These are phyloP conservation scores for Polyommatus icarus DNA, from an alignment of 2,888 invertebrate species.

Conservation along the genomic window DNA sequence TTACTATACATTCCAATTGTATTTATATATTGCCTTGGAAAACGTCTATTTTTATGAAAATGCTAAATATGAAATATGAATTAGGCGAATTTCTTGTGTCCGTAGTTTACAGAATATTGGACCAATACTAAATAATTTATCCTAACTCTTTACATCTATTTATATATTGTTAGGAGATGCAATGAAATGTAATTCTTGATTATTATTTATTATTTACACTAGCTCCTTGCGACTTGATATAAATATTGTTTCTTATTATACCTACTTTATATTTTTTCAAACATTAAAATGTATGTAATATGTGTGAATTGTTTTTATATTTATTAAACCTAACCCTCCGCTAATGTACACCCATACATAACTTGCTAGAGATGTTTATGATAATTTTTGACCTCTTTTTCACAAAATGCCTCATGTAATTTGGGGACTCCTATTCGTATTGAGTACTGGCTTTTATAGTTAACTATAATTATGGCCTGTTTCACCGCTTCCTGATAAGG, in stretches of 20 bases:
- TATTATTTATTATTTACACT: constrained; percentile 37
- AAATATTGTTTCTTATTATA: constrained; percentile 42
- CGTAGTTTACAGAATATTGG: constrained; percentile 57
- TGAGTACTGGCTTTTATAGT: too few relatives aligned
- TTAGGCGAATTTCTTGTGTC: constrained; percentile 36
- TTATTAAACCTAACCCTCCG: constrained; percentile 21
- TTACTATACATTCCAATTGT: constrained; percentile 78
- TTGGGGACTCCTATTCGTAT: too few relatives aligned
- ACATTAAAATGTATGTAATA: constrained; percentile 43
- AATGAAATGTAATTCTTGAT: constrained; percentile 33
- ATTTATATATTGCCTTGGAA: constrained; percentile 67
- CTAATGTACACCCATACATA: too few relatives aligned
- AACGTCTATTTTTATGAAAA: constrained; percentile 54
- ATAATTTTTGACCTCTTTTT: too few relatives aligned
- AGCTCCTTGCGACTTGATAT: constrained; percentile 41
- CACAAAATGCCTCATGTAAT: too few relatives aligned
- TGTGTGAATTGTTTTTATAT: constrained; percentile 43
- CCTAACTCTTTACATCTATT: constrained; percentile 56
- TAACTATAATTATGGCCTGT: too few relatives aligned
- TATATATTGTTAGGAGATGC: constrained; percentile 38
- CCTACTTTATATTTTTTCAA: constrained; percentile 43
- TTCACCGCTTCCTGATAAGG: too few relatives aligned
- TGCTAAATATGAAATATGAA: constrained; percentile 35
- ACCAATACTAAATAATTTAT: constrained; percentile 61
- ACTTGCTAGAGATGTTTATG: too few relatives aligned